Percentiles rank a stretch among this genome's conserved stretches.
Conservation (phyloP, 2,888 invertebrate species). For the Leptinotarsa haldemani region DNA sequence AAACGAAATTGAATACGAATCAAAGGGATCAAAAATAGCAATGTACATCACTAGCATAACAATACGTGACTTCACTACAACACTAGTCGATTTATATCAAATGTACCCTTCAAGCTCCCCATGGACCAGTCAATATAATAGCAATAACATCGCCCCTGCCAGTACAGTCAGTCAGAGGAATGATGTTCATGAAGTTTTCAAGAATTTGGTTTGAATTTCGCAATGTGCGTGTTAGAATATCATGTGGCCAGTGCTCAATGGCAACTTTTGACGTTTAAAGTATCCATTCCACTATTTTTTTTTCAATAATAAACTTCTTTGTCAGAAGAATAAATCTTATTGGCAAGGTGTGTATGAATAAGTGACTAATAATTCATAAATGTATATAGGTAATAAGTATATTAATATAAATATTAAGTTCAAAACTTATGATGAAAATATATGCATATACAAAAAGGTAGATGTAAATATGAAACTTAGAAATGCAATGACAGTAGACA, state of each 20-base stretch:
- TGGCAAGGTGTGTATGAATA: no score
- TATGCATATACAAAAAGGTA: no score
- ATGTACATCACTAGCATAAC: slow-evolving; percentile 65
- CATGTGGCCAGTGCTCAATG: neutral
- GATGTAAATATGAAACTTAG: no score
- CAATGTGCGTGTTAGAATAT: neutral
- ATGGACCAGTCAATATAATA: slow-evolving; percentile 68
- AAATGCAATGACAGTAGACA: no score
- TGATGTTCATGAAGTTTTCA: slow-evolving; percentile 21
- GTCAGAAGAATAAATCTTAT: no score
- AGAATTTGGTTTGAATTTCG: neutral
- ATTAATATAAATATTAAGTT: no score
- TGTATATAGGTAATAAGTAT: no score
- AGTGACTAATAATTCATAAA: no score
- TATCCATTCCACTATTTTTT: no score
- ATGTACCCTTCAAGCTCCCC: slow-evolving; percentile 63
- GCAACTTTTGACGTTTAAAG: no score
- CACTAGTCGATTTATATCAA: slow-evolving; percentile 66
- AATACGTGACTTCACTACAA: slow-evolving; percentile 62
- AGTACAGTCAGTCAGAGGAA: slow-evolving; percentile 58
- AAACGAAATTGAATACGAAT: slow-evolving; percentile 62
- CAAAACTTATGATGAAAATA: no score
- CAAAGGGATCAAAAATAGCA: slow-evolving; percentile 63
- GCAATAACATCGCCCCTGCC: slow-evolving; percentile 66
- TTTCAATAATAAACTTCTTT: no score